Percentiles rank a stretch among this genome's conserved stretches.
phyloP scores from a whole-genome alignment of 2,888 invertebrate species.

The Melipona beecheii region DNA sequence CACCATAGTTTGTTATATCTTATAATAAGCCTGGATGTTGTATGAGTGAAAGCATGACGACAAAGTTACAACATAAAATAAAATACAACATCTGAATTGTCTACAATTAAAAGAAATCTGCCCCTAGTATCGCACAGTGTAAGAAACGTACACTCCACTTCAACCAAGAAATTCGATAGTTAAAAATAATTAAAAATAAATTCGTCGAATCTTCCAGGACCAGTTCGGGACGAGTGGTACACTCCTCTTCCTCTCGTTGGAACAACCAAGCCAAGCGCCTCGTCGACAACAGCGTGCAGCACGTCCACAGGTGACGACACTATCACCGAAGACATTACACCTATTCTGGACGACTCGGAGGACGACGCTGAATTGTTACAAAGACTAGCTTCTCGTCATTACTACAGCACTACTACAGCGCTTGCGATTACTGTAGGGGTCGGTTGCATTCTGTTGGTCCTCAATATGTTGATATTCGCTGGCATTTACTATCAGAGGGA shows the following conservation, averaged over 20 bases:
- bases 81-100: not conserved
- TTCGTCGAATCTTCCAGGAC: slow-evolving; percentile 68
- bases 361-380: slow-evolving; percentile 86
- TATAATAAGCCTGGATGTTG: too few relatives aligned
- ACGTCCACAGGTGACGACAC: slow-evolving; percentile 76
- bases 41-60: too few relatives aligned
- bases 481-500: slow-evolving; percentile 91
- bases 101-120: not conserved
- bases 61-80: too few relatives aligned
- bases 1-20: too few relatives aligned
- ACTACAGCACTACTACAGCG: slow-evolving; percentile 90
- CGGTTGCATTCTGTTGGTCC: slow-evolving; percentile 89
- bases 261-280: slow-evolving; percentile 76
- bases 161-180: not conserved
- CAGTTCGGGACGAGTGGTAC: slow-evolving; percentile 82
- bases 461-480: slow-evolving; percentile 91
- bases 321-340: slow-evolving; percentile 76
- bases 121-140: not conserved
- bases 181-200: not conserved
- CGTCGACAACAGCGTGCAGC: slow-evolving; percentile 79
- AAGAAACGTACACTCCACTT: not conserved
- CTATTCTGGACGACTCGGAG: slow-evolving; percentile 82
- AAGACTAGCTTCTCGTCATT: slow-evolving; percentile 85
- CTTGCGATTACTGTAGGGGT: slow-evolving; percentile 91
- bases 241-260: slow-evolving; percentile 80